phyloP scores from a whole-genome alignment of 2,888 invertebrate genomes.

The Apodemia hepburni region DNA sequence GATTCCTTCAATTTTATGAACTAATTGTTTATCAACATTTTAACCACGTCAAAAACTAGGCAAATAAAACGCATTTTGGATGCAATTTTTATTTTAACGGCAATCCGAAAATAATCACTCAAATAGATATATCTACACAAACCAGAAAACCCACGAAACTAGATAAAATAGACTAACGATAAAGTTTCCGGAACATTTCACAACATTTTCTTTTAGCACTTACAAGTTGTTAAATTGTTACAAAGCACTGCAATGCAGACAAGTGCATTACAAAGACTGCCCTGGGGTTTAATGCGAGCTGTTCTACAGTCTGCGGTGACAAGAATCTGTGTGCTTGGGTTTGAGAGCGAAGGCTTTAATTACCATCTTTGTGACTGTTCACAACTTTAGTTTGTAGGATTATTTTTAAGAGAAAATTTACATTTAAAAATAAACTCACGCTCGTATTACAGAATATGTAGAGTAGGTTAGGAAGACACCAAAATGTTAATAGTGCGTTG shows the following conservation, averaged over 20 bases:
- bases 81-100: too few species aligned
- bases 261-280: background rate
- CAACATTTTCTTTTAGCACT: conserved; percentile 1
- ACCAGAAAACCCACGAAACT: background rate
- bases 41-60: too few species aligned
- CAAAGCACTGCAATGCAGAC: conserved; percentile 11
- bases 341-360: background rate
- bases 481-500: too few species aligned
- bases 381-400: background rate
- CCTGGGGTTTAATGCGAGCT: conserved; percentile 2
- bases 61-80: too few species aligned
- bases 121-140: too few species aligned
- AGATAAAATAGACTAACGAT: background rate
- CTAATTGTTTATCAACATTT: too few species aligned
- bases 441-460: too few species aligned
- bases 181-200: background rate
- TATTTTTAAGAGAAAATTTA: background rate
- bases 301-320: background rate
- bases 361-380: background rate
- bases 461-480: too few species aligned
- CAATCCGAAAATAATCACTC: too few species aligned
- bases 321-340: background rate
- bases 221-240: conserved; percentile 11
- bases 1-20: too few species aligned
- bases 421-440: too few species aligned